Percentiles rank a stretch among this genome's conserved stretches.
Evolutionary conservation across 2,113 vertebrate genomes (phyloP).

Genomic region (Mesoclemmys tuberculata): DNA sequence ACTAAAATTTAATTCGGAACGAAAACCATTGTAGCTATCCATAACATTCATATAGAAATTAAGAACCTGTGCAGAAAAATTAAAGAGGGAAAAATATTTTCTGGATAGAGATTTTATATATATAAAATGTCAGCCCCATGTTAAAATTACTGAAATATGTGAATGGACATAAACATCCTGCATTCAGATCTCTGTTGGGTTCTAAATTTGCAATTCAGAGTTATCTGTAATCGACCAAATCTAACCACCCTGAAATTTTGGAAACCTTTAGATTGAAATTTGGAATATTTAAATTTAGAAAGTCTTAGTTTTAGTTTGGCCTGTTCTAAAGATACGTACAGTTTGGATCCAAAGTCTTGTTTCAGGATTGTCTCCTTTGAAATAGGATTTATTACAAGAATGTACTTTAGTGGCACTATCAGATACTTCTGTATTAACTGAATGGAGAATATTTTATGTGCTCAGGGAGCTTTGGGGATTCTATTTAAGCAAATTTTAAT

Average conservation of each 20-base stretch:
- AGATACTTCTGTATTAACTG: background rate
- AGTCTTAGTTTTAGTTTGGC: background rate
- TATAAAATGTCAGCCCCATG: background rate
- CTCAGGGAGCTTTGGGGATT: background rate
- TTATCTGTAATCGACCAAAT: background rate
- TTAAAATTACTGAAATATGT: background rate
- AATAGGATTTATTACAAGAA: background rate
- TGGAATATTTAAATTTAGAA: background rate
- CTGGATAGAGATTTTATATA: background rate
- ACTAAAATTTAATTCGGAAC: background rate
- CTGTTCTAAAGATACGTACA: background rate
- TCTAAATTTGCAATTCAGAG: background rate
- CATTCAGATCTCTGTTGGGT: background rate
- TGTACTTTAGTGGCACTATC: accelerated
- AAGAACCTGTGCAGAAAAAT: background rate
- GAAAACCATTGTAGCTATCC: background rate
- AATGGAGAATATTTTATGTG: background rate
- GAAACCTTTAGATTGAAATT: background rate
- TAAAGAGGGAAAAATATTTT: background rate
- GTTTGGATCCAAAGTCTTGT: background rate
- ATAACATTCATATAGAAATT: background rate
- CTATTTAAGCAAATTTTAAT: slow-evolving; percentile 24
- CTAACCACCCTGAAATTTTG: background rate
- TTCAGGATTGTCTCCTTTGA: background rate
- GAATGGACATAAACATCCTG: background rate